Base-by-base conservation (phyloP, 2,113 vertebrate genomes). In the Psophia crepitans region DNA sequence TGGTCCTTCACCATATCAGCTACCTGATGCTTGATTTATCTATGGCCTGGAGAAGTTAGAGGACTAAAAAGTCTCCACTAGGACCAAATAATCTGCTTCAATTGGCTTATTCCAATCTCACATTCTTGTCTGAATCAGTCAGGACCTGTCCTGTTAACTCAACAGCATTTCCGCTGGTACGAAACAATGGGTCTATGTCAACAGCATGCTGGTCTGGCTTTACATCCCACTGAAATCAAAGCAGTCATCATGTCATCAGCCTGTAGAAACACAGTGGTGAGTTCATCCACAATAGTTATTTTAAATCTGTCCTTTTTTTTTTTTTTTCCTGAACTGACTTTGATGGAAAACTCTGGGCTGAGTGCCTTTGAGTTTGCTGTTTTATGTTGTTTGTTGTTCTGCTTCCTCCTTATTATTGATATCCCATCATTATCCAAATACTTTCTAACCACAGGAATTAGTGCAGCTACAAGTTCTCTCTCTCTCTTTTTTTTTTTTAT, bases 361-460 rank as follows among this genome's bases (percentile, higher is more conserved):
- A 57, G 41, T 84, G 94, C 77, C 84, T 95, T 61, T 41, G 56
- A 89, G 32, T 81, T 96, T 61, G 61, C 15, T 94, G 6, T 81
- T 93, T 93, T 93, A 41, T 90, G 92, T 78, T 96, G 79, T 94
- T 96, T 94, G 89, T 93, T 96, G 75, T 79, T 94, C 84, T 93
- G 58, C 71, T 96, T 97, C 91, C 84, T 90, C 74, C 43, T 88
- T 96, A 78, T 97, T 96, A 95, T 82, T 92, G 93, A 84, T 88
- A 92, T 89, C 74, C 79, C 69, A 77, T 88, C 80, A 92, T 97
- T 96, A 95, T 53, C 87, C 87, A 95, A 91, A 92, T 97, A 70
- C 54, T 95, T 96, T 95, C 73, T 91, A 87, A 94, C 96, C 95
- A 94, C 92, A 94, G 91, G 95, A 97, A 96, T 95, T 91, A 94